Evolutionary conservation across 2,797 vertebrate species (phyloP), one percentile per base, ranked within the genome.

Genomic region (Spea hammondii): DNA sequence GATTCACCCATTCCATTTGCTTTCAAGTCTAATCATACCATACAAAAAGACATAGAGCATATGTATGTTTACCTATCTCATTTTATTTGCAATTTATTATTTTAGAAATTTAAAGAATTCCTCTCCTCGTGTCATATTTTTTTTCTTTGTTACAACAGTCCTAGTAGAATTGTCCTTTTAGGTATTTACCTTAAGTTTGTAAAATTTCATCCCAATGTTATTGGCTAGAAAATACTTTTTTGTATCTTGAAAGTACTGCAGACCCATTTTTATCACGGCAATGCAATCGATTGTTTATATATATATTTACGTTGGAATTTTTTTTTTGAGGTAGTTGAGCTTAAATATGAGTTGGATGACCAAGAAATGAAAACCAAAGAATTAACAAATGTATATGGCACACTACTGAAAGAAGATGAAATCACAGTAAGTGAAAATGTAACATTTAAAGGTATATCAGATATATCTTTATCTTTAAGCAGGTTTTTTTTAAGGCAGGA

Each of bases 341-440:
- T 78, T n/a, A 83, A 83, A 67, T 74, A 71, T 62, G 65, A 76
- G 14, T 14, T 71, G 11, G 68, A 78, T 62, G 76, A 81, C 55
- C 45, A 75, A 76, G 51, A 78, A 59, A 62, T 68, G 47, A 69
- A 65, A 74, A 72, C 32, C 10, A 81, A 50, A 70, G 8, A 66
- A 7, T 14, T 78, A 10, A 64, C 66, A 64, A 65, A 11, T 54
- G 7, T 50, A 44, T 79, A 57, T 74, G 54, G 8, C 17, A 57
- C 54, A 62, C 10, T 79, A 55, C 32, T 14, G 6, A 50, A 78
- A 69, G 79, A 78, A 72, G 70, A 64, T 11, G 48, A 53, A 46
- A 49, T 66, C 49, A 66, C 14, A 55, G 79, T 81, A 76, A 72
- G 75, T 57, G 17, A 17, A 17, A 17, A 17, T 17, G 17, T 17